These are phyloP conservation scores for Fopius arisanus DNA, from an alignment of 1,140 invertebrate genomes.

Conservation along the genomic window DNA sequence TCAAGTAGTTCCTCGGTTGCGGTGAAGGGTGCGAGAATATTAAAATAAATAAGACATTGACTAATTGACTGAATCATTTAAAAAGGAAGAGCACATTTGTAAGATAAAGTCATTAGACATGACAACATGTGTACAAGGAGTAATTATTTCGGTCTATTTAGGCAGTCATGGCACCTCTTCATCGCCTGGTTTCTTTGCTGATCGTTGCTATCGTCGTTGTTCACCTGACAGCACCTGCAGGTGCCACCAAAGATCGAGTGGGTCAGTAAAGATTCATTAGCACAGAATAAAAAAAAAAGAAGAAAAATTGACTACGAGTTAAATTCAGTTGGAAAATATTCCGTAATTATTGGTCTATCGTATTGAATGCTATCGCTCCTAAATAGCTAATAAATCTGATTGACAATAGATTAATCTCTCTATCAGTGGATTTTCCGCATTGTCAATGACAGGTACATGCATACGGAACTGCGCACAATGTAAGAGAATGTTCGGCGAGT, in stretches of 20 bases:
- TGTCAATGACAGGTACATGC: slow-evolving; percentile 67
- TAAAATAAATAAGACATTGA: no score
- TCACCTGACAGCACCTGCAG: slow-evolving; percentile 21
- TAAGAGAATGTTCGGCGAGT: slow-evolving; percentile 84
- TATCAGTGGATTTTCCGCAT: not conserved
- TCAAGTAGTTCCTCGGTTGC: not conserved
- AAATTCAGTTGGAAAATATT: no score
- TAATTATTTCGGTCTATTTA: slow-evolving; percentile 15
- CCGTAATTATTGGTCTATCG: no score
- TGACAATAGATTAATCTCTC: not conserved
- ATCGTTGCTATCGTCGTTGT: slow-evolving; percentile 27
- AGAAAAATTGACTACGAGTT: no score
- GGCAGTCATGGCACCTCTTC: slow-evolving; percentile 40
- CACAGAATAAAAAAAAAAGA: no score
- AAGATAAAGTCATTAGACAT: no score
- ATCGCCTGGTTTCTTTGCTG: slow-evolving; percentile 31
- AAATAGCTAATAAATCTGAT: no score
- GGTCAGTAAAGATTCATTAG: slow-evolving; percentile 31
- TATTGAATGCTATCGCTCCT: no score
- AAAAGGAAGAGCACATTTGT: no score
- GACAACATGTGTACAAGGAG: not conserved
- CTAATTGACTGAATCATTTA: no score
- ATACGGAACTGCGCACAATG: slow-evolving; percentile 88
- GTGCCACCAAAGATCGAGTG: slow-evolving; percentile 24
- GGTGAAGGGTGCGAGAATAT: not conserved